Evolutionary conservation across 2,797 vertebrate genomes (phyloP).

Genomic region (Chanos chanos): DNA sequence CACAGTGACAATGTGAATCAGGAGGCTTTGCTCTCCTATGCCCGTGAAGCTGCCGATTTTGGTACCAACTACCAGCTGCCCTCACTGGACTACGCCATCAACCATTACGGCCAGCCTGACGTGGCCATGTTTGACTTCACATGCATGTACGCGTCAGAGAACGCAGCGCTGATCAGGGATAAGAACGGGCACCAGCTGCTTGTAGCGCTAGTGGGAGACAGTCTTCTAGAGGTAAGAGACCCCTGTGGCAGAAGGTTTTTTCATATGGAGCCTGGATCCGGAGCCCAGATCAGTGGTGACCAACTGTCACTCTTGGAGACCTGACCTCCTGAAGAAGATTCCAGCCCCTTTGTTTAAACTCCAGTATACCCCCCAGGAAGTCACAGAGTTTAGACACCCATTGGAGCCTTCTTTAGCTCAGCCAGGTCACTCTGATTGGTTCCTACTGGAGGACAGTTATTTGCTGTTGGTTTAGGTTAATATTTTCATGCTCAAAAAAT

Average conservation of each 20-base stretch:
- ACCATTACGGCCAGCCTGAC: slow-evolving; percentile 89
- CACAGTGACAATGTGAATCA: slow-evolving; percentile 87
- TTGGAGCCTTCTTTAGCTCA: no score
- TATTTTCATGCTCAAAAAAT: neutral
- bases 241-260: no score
- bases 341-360: no score
- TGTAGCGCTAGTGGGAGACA: slow-evolving; percentile 92
- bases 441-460: no score
- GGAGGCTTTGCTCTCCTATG: slow-evolving; percentile 86
- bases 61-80: slow-evolving; percentile 96
- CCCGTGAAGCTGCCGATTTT: slow-evolving; percentile 94
- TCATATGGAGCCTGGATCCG: no score
- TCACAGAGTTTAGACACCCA: no score
- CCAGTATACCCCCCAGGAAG: no score
- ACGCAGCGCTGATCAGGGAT: slow-evolving; percentile 86
- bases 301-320: no score
- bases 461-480: no score
- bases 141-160: slow-evolving; percentile 95
- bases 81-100: slow-evolving; percentile 92
- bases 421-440: no score
- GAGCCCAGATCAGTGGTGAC: no score
- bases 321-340: no score
- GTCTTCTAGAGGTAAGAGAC: slow-evolving; percentile 88
- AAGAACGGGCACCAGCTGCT: slow-evolving; percentile 82
- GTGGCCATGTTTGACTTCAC: slow-evolving; percentile 99